These are phyloP conservation scores for Hormiphora californensis DNA, from an alignment of 37 sponge, comb jelly and placozoan genomes.

Conservation along the genomic window DNA sequence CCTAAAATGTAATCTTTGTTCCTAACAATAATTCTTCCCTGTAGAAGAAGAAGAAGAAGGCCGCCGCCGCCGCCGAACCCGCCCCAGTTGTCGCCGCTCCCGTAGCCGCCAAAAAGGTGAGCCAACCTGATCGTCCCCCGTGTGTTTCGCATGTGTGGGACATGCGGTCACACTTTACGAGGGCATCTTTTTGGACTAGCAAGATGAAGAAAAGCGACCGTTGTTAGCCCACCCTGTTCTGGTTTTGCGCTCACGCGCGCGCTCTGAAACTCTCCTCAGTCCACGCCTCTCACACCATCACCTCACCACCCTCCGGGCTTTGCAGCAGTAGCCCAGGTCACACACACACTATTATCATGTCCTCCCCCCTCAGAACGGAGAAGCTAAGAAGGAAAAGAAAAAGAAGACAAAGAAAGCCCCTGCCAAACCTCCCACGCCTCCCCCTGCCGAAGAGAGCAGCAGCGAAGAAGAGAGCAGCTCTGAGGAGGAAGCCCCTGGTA, in stretches of 20 bases:
- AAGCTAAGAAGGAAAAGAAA: slow-evolving; percentile 18
- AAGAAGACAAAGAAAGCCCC: slow-evolving; percentile 33
- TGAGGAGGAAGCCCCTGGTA: not conserved
- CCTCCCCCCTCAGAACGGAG: not conserved
- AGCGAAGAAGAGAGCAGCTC: not conserved
- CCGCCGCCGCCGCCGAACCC: no score
- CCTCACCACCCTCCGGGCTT: not conserved
- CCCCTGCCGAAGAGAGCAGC: not conserved
- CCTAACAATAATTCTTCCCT: no score
- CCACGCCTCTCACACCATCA: not conserved
- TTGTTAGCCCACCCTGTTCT: slow-evolving; percentile 24
- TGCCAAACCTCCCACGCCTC: slow-evolving; percentile 39
- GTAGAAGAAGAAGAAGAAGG: no score
- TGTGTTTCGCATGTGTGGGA: no score
- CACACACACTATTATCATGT: not conserved
- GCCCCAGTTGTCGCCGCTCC: no score
- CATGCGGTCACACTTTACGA: slow-evolving; percentile 21
- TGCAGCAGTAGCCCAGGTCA: not conserved
- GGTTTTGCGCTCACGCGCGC: slow-evolving; percentile 4
- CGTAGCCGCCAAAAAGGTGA: no score
- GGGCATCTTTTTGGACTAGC: slow-evolving; percentile 49
- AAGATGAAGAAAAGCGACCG: not conserved
- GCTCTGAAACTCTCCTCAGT: not conserved
- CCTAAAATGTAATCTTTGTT: no score
- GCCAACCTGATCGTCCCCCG: no score